Percentiles rank a stretch among this genome's conserved stretches.
phyloP scores from a whole-genome alignment of 1,140 invertebrate species.

The Globodera ellingtonae region DNA sequence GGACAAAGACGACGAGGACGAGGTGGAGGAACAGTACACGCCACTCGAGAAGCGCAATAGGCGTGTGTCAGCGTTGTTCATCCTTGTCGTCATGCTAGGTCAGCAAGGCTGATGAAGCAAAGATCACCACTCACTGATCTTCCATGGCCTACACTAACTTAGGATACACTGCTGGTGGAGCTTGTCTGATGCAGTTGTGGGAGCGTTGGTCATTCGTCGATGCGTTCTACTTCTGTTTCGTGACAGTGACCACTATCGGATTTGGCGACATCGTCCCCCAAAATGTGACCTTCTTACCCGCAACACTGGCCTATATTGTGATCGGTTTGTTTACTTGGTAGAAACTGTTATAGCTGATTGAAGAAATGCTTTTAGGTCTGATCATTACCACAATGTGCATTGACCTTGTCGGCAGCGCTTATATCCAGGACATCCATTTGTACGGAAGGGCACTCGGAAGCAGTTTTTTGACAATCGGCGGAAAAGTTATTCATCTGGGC shows the following conservation, averaged over 20 bases:
- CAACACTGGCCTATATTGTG: conserved; percentile 62
- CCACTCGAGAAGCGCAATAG: conserved; percentile 37
- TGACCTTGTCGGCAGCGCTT: conserved; percentile 64
- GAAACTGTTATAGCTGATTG: too few relatives aligned
- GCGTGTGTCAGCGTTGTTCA: conserved; percentile 64
- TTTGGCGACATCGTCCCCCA: conserved; percentile 65
- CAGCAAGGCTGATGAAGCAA: background rate
- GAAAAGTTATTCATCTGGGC: conserved; percentile 65
- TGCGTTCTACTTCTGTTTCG: conserved; percentile 65
- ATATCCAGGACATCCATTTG: conserved; percentile 65
- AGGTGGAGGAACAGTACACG: conserved; percentile 10
- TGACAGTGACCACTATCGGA: conserved; percentile 65
- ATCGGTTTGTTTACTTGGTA: conserved; percentile 37
- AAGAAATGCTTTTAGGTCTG: conserved; percentile 18
- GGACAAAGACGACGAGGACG: conserved; percentile 22
- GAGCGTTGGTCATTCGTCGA: conserved; percentile 64
- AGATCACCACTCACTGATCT: too few relatives aligned
- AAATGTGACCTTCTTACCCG: conserved; percentile 60
- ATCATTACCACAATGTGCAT: conserved; percentile 65
- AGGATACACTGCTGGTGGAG: conserved; percentile 65
- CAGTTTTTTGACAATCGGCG: conserved; percentile 63
- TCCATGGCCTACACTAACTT: background rate
- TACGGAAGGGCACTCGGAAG: conserved; percentile 62
- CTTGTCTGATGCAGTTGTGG: conserved; percentile 65
- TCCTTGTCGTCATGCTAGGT: conserved; percentile 65